These are phyloP conservation scores for Hydrophis major DNA, from an alignment of 2,797 vertebrate species.

Conservation along the genomic window DNA sequence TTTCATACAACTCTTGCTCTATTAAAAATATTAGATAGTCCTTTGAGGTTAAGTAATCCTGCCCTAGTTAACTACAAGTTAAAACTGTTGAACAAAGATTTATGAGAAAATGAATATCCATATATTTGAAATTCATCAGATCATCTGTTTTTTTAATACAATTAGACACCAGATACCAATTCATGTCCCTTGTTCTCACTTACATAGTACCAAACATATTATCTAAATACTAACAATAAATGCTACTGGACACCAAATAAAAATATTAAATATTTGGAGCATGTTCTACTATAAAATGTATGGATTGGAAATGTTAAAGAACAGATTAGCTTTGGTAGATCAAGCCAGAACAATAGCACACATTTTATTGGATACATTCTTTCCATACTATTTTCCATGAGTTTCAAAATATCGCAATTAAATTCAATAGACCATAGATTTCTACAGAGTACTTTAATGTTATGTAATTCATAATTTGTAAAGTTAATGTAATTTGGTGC, in stretches of 20 bases:
- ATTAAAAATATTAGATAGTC: not conserved
- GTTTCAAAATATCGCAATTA: not conserved
- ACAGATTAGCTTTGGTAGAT: not conserved
- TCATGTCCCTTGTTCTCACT: not conserved
- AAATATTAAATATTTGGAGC: not conserved
- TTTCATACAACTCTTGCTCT: not conserved
- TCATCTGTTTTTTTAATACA: not conserved
- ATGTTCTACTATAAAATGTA: not conserved
- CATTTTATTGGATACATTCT: not conserved
- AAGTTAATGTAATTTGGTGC: conserved; percentile 20
- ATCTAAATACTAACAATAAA: not conserved
- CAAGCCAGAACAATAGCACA: not conserved
- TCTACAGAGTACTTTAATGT: conserved; percentile 33
- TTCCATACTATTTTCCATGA: not conserved
- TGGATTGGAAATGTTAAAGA: not conserved
- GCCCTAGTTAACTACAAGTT: not conserved
- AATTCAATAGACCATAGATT: not conserved
- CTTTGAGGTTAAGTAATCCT: not conserved
- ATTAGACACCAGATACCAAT: not conserved
- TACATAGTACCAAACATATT: not conserved
- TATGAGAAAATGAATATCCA: not conserved
- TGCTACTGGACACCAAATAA: not conserved
- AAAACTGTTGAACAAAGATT: not conserved
- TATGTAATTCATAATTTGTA: not conserved
- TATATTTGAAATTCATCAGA: not conserved